Evolutionary conservation across 2,113 vertebrate genomes (phyloP).

Genomic region (Cromileptes altivelis): DNA sequence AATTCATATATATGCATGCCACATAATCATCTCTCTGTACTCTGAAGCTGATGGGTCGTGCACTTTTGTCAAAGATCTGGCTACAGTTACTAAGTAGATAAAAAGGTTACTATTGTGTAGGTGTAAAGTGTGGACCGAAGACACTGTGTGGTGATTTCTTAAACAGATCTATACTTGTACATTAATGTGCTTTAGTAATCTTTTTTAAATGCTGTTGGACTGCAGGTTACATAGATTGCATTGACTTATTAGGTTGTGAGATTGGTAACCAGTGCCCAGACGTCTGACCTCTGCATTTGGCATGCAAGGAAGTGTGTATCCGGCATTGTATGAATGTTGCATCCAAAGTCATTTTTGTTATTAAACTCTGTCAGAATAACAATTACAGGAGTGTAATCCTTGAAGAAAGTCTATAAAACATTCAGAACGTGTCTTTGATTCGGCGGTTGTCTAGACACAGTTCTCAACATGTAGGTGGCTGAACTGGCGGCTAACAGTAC

Average conservation of each 20-base stretch:
- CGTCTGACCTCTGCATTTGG: neutral
- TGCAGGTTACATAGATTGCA: conserved; percentile 8
- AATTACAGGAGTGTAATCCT: neutral
- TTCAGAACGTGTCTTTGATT: no score
- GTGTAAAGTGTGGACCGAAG: conserved; percentile 18
- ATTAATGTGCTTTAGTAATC: conserved; percentile 16
- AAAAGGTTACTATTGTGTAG: neutral
- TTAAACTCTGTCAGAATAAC: neutral
- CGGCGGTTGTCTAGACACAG: no score
- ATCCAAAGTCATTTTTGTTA: neutral
- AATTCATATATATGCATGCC: neutral
- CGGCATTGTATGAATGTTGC: neutral
- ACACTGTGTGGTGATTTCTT: neutral
- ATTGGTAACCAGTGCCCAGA: neutral
- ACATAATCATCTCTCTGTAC: conserved; percentile 8
- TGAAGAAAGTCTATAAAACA: no score
- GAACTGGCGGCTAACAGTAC: no score
- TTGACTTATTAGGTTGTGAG: neutral
- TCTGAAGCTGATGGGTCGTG: conserved; percentile 19
- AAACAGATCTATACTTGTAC: conserved; percentile 17
- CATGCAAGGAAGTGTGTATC: neutral
- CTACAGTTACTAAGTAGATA: conserved; percentile 5
- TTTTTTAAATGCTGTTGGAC: conserved; percentile 14
- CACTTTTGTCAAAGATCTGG: conserved; percentile 11
- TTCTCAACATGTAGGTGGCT: no score